Base-by-base conservation (phyloP, 2,797 vertebrate genomes). In the Mormyrus hasselquistii region DNA sequence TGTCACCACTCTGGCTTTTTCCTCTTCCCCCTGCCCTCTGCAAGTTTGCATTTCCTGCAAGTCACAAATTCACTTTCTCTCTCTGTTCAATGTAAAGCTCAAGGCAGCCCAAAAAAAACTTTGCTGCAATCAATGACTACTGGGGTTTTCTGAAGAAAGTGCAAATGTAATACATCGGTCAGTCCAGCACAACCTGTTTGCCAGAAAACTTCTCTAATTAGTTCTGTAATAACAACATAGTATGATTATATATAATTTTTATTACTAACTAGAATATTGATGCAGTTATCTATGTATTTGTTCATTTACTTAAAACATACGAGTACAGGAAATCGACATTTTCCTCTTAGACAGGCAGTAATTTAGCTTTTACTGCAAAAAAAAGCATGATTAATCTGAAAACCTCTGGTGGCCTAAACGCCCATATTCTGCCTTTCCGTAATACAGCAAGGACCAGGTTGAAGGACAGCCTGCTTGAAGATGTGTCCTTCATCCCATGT, bases 381-480 rank as follows among this genome's bases (percentile, higher is more conserved):
- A 14, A 53, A 34, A 52, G 22, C n/a, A 9, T 53, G 49, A 85
- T 53, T 85, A 85, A 84, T 14, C 82, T 47, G 44, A 19, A 84
- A 25, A 52, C 9, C 65, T 47, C 38, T 47, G 34, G 0, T 9
- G 76, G 38, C 38, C 2, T n/a, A n/a, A 82, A 82, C 5, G 16
- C 5, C 38, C 34, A 16, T n/a, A 8, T 79, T 47, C 41, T 82
- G 16, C 38, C 44, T 44, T 85, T 41, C 8, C 8, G 25, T 1
- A 29, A 22, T 12, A 29, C 34, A 69, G 57, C 47, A 53, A 3
- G 44, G 57, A 9, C 3, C 38, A 62, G 86, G 41, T 16, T 82
- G 86, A 79, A 53, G 62, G 86, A 83, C 86, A n/a, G 38, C 52
- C 53, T 59, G 16, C n/a, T 62, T 25, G 62, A 38, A 73, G 88